Percentiles rank a stretch among this genome's conserved stretches.
Conservation (phyloP, 2,797 vertebrate genomes). For the Parauchenoglanis punctatus region DNA sequence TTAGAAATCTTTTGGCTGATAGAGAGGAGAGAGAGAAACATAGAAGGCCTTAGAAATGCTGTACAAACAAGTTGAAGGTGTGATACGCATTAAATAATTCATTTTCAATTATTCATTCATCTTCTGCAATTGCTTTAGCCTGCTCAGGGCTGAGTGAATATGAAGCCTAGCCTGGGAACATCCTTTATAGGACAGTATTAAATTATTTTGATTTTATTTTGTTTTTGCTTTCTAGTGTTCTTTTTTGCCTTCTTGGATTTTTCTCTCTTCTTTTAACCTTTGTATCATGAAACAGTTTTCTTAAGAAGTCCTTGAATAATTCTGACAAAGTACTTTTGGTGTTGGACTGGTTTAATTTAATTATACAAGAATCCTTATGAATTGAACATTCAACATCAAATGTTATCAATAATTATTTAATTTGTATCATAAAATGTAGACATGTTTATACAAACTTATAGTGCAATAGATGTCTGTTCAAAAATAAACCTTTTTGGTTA, state of each 20-base stretch:
- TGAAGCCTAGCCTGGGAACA: background rate
- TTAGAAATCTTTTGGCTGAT: too few species aligned
- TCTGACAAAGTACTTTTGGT: background rate
- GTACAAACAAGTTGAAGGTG: background rate
- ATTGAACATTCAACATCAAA: conserved; percentile 1
- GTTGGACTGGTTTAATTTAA: background rate
- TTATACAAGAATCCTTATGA: background rate
- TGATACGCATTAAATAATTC: background rate
- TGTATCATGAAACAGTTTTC: background rate
- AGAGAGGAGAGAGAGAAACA: background rate
- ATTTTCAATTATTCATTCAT: background rate
- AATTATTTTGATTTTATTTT: too few species aligned
- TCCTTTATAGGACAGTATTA: background rate
- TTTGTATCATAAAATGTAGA: conserved; percentile 15
- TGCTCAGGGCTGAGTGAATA: background rate
- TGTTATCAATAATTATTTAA: conserved; percentile 29
- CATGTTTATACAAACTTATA: conserved; percentile 27
- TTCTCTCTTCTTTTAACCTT: background rate
- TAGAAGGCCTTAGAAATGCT: background rate
- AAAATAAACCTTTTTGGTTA: background rate
- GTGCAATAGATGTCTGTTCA: conserved; percentile 24
- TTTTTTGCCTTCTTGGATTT: background rate
- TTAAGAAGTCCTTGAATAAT: background rate
- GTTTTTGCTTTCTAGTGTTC: background rate
- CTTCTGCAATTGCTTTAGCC: background rate